These are phyloP conservation scores for Falcaria lacertinaria DNA, from an alignment of 2,888 invertebrate species.

Conservation along the genomic window DNA sequence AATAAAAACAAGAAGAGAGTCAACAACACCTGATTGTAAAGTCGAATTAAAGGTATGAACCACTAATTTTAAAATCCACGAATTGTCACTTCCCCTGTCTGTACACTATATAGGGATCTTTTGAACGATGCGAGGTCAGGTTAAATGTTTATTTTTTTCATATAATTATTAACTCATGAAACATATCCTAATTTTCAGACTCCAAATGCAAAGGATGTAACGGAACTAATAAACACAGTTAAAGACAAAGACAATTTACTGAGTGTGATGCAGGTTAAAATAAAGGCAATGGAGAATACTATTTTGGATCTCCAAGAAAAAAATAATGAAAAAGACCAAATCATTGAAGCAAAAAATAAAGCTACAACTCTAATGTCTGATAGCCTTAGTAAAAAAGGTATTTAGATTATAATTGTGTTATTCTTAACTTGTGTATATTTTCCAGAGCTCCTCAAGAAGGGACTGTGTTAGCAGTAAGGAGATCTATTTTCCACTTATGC, in stretches of 20 bases:
- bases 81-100: no score
- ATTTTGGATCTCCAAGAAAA: conserved; percentile 91
- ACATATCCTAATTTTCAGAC: no score
- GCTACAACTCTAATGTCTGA: conserved; percentile 88
- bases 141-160: no score
- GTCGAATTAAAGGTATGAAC: conserved; percentile 30
- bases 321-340: conserved; percentile 89
- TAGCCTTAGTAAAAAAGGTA: conserved; percentile 83
- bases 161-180: no score
- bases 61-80: no score
- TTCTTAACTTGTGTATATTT: no score
- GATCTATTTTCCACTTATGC: no score
- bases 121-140: no score
- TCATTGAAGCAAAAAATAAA: conserved; percentile 89
- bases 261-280: conserved; percentile 65
- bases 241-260: conserved; percentile 72
- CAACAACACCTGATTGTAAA: conserved; percentile 32
- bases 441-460: no score
- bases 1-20: conserved; percentile 39
- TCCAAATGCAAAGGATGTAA: conserved; percentile 56
- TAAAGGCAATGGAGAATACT: conserved; percentile 84
- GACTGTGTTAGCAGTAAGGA: no score
- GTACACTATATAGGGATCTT: no score
- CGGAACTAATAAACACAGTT: conserved; percentile 82
- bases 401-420: no score